A percentile compares a stretch with the other conserved stretches of the same genome.
Conservation (phyloP, 1,140 invertebrate species). For the Melipona quadrifasciata region DNA sequence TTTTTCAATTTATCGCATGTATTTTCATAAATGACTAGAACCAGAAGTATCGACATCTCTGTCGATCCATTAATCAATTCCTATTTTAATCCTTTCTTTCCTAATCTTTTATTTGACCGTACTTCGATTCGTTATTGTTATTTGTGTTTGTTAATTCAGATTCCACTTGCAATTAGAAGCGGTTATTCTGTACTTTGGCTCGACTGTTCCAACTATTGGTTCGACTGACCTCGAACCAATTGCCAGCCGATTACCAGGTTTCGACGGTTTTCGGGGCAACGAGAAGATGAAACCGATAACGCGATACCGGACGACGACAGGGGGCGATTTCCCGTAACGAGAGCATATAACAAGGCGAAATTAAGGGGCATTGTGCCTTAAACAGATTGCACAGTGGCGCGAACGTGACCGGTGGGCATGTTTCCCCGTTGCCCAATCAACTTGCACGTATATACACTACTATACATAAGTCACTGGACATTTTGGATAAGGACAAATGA, state of each 20-base stretch:
- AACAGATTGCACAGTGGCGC: slow-evolving; percentile 69
- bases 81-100: neutral
- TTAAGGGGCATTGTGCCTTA: slow-evolving; percentile 74
- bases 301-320: slow-evolving; percentile 28
- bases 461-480: neutral
- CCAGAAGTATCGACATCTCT: neutral
- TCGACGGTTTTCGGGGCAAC: slow-evolving; percentile 14
- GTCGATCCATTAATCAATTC: neutral
- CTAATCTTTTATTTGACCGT: neutral
- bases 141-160: neutral
- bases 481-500: neutral
- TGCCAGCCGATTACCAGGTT: slow-evolving; percentile 37
- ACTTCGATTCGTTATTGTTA: neutral
- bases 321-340: slow-evolving; percentile 46
- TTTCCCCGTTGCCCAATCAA: slow-evolving; percentile 12
- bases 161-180: neutral
- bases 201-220: no score
- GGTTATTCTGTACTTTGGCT: no score
- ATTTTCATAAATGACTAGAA: no score
- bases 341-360: slow-evolving; percentile 67
- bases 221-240: slow-evolving; percentile 13
- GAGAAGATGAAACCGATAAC: slow-evolving; percentile 44
- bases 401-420: slow-evolving; percentile 67
- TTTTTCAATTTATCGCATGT: no score
- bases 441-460: slow-evolving; percentile 27